Conservation (phyloP, 2,113 vertebrate species). For the Rhabdomys dilectus region DNA sequence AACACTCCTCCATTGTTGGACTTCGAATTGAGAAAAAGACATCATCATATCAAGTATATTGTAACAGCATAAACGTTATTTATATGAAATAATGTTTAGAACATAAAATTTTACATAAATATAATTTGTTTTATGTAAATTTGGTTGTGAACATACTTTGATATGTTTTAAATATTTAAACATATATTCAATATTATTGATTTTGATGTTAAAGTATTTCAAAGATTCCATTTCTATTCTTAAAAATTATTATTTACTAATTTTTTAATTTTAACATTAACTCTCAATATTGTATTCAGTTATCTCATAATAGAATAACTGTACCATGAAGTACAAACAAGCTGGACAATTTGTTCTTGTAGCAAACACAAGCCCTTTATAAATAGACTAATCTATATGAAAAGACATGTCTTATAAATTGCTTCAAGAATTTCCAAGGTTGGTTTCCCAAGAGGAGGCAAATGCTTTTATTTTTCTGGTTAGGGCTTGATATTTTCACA, state of each 20-base stretch:
- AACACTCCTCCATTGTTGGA: too few relatives aligned
- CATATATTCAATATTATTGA: not conserved
- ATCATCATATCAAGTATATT: not conserved
- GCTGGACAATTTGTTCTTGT: not conserved
- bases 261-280: not conserved
- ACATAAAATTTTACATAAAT: not conserved
- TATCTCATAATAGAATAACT: not conserved
- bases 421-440: conserved; percentile 21
- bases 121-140: not conserved
- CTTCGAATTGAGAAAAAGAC: too few relatives aligned
- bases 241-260: not conserved
- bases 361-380: not conserved
- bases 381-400: not conserved
- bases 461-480: conserved; percentile 62
- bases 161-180: not conserved
- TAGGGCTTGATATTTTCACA: conserved; percentile 62
- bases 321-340: not conserved
- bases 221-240: not conserved
- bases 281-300: not conserved
- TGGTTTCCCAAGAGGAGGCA: conserved; percentile 55
- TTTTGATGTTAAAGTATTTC: not conserved
- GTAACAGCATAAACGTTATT: not conserved
- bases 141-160: not conserved
- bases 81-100: not conserved
- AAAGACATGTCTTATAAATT: conserved; percentile 36